These are phyloP conservation scores for Tyrannus savana DNA, from an alignment of 2,113 vertebrate genomes.

Conservation along the genomic window DNA sequence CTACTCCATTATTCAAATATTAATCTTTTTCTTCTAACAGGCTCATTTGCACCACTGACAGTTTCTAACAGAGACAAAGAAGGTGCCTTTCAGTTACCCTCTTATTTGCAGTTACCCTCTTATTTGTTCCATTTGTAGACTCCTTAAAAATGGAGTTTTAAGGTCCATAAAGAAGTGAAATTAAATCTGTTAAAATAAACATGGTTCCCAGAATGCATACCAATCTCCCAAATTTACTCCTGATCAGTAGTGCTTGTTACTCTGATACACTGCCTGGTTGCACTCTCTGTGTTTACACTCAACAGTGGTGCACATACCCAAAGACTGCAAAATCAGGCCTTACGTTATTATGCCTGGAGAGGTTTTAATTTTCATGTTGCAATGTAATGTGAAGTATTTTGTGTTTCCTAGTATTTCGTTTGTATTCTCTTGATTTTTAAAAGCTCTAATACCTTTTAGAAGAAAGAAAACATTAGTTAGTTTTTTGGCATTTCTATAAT, in stretches of 20 bases:
- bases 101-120: background rate
- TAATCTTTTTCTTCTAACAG: conserved; percentile 4
- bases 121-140: background rate
- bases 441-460: background rate
- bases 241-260: background rate
- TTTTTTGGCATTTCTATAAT: background rate
- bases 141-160: background rate
- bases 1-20: background rate
- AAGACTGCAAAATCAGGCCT: background rate
- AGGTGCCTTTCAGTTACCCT: background rate
- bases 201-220: background rate
- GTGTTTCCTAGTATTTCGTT: background rate
- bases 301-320: background rate
- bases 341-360: background rate
- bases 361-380: background rate
- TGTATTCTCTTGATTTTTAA: background rate
- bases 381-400: background rate
- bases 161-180: background rate
- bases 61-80: background rate
- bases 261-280: background rate
- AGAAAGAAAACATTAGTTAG: background rate
- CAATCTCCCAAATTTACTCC: background rate
- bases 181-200: background rate
- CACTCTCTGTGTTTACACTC: background rate
- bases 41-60: background rate